Percentiles rank a stretch among this genome's conserved stretches.
These are phyloP conservation scores for Daptonema setosum DNA, from an alignment of 2,888 invertebrate species.

Conservation along the genomic window DNA sequence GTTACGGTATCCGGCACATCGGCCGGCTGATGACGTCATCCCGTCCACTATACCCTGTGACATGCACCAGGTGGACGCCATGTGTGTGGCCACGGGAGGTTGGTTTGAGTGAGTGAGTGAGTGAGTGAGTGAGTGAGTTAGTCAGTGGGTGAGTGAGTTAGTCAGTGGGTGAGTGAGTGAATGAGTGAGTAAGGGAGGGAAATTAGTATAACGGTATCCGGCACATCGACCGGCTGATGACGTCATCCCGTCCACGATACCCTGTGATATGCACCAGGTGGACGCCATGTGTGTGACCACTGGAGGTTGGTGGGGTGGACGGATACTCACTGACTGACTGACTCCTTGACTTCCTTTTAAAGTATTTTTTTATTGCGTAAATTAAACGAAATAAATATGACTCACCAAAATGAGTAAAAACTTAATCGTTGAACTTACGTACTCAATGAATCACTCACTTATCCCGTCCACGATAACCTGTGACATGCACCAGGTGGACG, in stretches of 20 bases:
- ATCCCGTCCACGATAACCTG: constrained; percentile 54
- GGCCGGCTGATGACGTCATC: constrained; percentile 45
- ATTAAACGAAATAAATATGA: too few relatives aligned
- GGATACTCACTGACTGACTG: too few relatives aligned
- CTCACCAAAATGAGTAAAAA: too few relatives aligned
- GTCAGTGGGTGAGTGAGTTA: too few relatives aligned
- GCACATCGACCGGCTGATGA: constrained; percentile 51
- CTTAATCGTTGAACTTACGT: too few relatives aligned
- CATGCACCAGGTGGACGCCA: constrained; percentile 76
- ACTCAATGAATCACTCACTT: constrained; percentile 60
- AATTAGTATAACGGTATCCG: constrained; percentile 70
- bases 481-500: constrained; percentile 78
- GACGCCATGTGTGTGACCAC: constrained; percentile 98
- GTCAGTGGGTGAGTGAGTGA: too few relatives aligned
- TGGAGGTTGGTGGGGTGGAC: constrained; percentile 44
- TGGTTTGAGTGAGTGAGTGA: constrained; percentile 18
- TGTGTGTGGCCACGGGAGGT: constrained; percentile 97
- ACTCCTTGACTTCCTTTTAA: too few relatives aligned
- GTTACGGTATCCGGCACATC: constrained; percentile 54
- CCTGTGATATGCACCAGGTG: constrained; percentile 76
- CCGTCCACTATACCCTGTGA: constrained; percentile 65
- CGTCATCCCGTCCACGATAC: constrained; percentile 46
- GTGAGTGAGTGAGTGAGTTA: too few relatives aligned
- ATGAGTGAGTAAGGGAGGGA: too few relatives aligned
- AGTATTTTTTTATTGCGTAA: too few relatives aligned